phyloP scores from a whole-genome alignment of 1,140 invertebrate genomes.

The Scaptodrosophila lebanonensis region DNA sequence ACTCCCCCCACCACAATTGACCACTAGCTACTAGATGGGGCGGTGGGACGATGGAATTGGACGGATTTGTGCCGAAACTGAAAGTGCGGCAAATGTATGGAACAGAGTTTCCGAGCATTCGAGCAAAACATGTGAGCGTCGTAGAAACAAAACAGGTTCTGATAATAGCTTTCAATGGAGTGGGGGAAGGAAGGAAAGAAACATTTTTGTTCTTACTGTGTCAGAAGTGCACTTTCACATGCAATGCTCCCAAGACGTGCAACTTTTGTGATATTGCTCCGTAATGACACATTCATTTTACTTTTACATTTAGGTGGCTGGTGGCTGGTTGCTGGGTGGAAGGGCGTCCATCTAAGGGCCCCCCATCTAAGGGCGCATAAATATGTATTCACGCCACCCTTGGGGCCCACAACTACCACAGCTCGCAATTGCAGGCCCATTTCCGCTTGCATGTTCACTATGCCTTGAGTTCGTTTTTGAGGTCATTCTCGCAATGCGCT shows the following conservation, averaged over 20 bases:
- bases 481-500: no score
- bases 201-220: conserved; percentile 23
- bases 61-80: conserved; percentile 40
- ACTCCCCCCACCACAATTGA: neutral
- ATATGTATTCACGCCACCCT: no score
- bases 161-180: no score
- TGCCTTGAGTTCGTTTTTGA: conserved; percentile 24
- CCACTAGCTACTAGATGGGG: conserved; percentile 4
- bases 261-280: conserved; percentile 34
- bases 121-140: no score
- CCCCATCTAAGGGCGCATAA: no score
- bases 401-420: no score
- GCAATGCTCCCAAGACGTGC: conserved; percentile 14
- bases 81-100: conserved; percentile 38
- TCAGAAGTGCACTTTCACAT: conserved; percentile 51
- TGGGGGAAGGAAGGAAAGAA: neutral
- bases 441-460: conserved; percentile 47
- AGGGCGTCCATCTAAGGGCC: neutral
- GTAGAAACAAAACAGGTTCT: no score
- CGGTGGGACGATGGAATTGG: no score
- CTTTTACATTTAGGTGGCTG: neutral
- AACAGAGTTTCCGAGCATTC: conserved; percentile 12
- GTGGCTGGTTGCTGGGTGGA: no score
- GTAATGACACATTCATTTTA: conserved; percentile 29
- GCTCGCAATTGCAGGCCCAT: conserved; percentile 30